Evolutionary conservation across 2,888 invertebrate species (phyloP), one percentile per base, ranked within the genome.

Genomic region (Noctuana brunneofusca): DNA sequence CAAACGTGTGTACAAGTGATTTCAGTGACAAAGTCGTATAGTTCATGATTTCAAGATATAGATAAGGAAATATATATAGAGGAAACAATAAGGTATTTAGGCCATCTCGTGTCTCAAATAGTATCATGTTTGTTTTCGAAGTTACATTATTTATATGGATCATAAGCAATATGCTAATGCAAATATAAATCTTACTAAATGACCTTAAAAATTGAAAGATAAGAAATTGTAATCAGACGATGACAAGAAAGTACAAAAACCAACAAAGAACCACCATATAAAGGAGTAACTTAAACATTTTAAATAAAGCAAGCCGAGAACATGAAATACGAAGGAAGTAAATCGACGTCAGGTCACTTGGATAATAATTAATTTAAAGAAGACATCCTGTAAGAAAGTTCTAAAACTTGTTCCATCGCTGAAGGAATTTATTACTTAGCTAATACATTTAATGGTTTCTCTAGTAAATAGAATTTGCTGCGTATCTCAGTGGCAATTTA

Each of bases 401-500:
- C 24, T 60, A 35, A 48, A 60, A 54, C 48, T 60, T 54, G 32
- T 54, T 12, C 32, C 35, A 60, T 60, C 54, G 53, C 32, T 48
- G n/a, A 55, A 54, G 14, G 49, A 55, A 62, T 62, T 62, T 62
- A 62, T 62, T 55, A 48, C 60, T 62, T 48, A 55, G 43, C 35
- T 62, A 62, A 62, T 62, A 9, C 20, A 54, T 48, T 35, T 22
- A 35, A 16, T 27, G 38, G 54, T 62, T 62, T 38, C 48, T n/a
- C 60, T 49, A 54, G 48, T 46, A 48, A 60, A 46, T 49, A 49
- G 48, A 41, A 55, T 55, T 55, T 60, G 27, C 49, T 49, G 27
- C 48, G 48, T 55, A 12, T 35, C 27, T 16, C n/a, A 49, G 46
- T 24, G 52, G 32, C 30, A 38, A 49, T 32, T 60, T 35, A 48